Evolutionary conservation across 2,888 invertebrate genomes (phyloP).

Genomic region (Ptychoptera contaminata): DNA sequence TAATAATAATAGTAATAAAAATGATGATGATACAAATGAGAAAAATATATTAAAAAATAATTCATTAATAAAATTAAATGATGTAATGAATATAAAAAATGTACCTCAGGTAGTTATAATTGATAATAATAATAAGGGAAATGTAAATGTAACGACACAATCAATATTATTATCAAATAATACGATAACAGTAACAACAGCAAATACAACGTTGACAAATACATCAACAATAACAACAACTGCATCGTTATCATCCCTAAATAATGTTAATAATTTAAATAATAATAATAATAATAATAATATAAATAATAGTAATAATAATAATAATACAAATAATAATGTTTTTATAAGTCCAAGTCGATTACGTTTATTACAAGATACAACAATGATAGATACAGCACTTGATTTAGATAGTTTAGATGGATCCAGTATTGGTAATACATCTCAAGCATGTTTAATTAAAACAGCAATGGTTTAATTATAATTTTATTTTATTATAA

Average conservation of each 20-base stretch:
- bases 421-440: constrained; percentile 51
- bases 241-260: background rate
- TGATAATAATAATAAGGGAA: too few species aligned
- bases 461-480: constrained; percentile 36
- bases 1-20: constrained; percentile 1
- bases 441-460: constrained; percentile 49
- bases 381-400: constrained; percentile 82
- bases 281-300: constrained; percentile 2
- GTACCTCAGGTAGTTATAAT: too few species aligned
- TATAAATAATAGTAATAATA: constrained; percentile 2
- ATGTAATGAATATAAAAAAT: too few species aligned
- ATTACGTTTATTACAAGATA: constrained; percentile 64
- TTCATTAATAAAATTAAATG: too few species aligned
- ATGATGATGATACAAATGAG: background rate
- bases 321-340: background rate
- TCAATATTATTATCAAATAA: background rate
- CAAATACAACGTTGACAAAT: background rate
- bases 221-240: constrained; percentile 1
- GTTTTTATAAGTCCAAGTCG: constrained; percentile 49
- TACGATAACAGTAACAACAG: background rate
- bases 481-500: background rate
- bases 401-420: constrained; percentile 76
- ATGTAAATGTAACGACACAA: background rate
- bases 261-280: background rate
- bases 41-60: too few species aligned